Conservation (phyloP, 1,140 invertebrate species). For the Anthonomus grandis region DNA sequence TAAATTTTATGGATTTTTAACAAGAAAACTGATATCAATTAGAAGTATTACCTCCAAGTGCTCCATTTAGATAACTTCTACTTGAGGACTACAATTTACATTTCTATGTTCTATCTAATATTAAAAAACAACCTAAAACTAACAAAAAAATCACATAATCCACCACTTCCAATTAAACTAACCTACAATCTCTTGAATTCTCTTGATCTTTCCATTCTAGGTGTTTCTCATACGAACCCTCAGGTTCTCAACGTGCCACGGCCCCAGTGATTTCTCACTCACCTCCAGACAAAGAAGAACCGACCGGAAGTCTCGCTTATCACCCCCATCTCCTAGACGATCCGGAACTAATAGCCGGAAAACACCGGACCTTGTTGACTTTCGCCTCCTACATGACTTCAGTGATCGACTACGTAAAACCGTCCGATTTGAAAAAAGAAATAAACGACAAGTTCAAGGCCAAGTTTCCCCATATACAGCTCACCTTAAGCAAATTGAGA, state of each 20-base stretch:
- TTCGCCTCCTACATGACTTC: slow-evolving; percentile 96
- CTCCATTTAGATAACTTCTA: no score
- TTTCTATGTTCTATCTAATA: no score
- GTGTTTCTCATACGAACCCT: slow-evolving; percentile 78
- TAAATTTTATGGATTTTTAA: no score
- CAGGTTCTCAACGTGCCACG: slow-evolving; percentile 54
- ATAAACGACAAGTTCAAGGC: slow-evolving; percentile 96
- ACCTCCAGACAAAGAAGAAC: slow-evolving; percentile 53
- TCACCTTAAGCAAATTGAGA: slow-evolving; percentile 94
- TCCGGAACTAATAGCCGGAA: slow-evolving; percentile 91
- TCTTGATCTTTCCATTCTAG: slow-evolving; percentile 52
- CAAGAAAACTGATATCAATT: no score
- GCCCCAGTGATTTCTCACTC: slow-evolving; percentile 56
- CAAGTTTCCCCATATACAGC: slow-evolving; percentile 91
- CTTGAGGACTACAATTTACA: no score
- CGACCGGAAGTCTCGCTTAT: slow-evolving; percentile 55
- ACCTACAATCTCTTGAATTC: no score
- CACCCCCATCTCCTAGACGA: slow-evolving; percentile 90
- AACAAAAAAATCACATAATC: no score
- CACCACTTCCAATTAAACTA: no score
- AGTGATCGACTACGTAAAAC: slow-evolving; percentile 94
- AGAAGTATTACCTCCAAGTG: no score
- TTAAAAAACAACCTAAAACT: no score
- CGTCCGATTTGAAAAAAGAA: slow-evolving; percentile 96
- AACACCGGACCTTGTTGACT: slow-evolving; percentile 89